phyloP scores from a whole-genome alignment of 2,888 invertebrate species.

The Lithodes maja region DNA sequence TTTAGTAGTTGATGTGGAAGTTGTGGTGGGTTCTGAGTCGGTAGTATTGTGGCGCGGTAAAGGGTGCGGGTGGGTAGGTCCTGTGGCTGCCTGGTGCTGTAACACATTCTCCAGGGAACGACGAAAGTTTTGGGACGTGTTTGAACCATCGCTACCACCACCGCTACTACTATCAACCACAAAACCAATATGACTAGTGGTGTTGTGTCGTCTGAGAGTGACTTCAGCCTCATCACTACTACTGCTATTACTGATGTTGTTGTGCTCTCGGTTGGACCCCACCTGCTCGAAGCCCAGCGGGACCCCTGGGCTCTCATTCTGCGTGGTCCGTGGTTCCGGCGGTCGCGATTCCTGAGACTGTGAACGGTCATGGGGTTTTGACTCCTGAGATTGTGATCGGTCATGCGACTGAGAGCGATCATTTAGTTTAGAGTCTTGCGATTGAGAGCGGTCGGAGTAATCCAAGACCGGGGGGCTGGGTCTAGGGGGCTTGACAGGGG shows the following conservation, averaged over 20 bases:
- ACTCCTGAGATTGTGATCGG: too few species aligned
- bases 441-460: slow-evolving; percentile 14
- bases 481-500: slow-evolving; percentile 49
- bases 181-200: slow-evolving; percentile 30
- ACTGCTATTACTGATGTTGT: slow-evolving; percentile 16
- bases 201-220: not conserved
- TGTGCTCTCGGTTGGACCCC: slow-evolving; percentile 14
- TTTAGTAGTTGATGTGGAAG: not conserved
- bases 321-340: slow-evolving; percentile 8
- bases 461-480: slow-evolving; percentile 58
- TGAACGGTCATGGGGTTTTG: slow-evolving; percentile 3
- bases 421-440: not conserved
- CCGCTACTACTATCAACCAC: slow-evolving; percentile 12
- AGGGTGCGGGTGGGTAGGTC: slow-evolving; percentile 44
- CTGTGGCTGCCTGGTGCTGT: slow-evolving; percentile 52
- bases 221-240: slow-evolving; percentile 21
- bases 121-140: slow-evolving; percentile 43
- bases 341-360: not conserved
- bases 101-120: slow-evolving; percentile 64
- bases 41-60: slow-evolving; percentile 36
- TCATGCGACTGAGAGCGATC: slow-evolving; percentile 15
- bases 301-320: slow-evolving; percentile 10
- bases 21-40: not conserved
- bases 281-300: slow-evolving; percentile 44
- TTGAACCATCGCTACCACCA: slow-evolving; percentile 4